phyloP scores from a whole-genome alignment of 1,140 invertebrate genomes.

The Solenopsis invicta region DNA sequence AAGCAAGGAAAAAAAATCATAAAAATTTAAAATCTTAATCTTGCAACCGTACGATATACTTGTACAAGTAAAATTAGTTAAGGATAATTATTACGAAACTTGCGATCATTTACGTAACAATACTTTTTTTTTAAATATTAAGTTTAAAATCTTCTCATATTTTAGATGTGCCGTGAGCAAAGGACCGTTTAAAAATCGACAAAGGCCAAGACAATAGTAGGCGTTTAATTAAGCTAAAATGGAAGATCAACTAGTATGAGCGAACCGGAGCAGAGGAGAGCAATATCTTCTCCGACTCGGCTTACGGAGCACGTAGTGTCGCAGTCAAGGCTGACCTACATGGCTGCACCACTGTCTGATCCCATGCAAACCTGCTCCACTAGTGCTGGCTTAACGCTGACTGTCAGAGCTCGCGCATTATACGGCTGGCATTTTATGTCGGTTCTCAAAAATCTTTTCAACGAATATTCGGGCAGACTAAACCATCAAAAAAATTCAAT shows the following conservation, averaged over 20 bases:
- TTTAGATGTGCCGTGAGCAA: not conserved
- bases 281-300: conserved; percentile 68
- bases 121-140: not conserved
- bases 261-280: conserved; percentile 1
- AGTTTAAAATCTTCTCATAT: too few relatives aligned
- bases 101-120: not conserved
- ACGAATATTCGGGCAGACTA: not conserved
- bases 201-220: not conserved
- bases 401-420: conserved; percentile 41
- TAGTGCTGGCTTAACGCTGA: conserved; percentile 60
- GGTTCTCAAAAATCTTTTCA: conserved; percentile 23
- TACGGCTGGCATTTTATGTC: not conserved
- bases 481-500: not conserved
- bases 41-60: not conserved
- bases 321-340: conserved; percentile 83
- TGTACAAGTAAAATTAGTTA: not conserved
- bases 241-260: conserved; percentile 14
- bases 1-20: not conserved
- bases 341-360: conserved; percentile 79
- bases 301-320: conserved; percentile 81
- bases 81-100: not conserved
- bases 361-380: conserved; percentile 57
- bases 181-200: not conserved
- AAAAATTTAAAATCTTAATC: not conserved
- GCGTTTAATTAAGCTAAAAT: conserved; percentile 31